Conservation (phyloP, 2,888 invertebrate species). For the Mesorhabditis belari region DNA sequence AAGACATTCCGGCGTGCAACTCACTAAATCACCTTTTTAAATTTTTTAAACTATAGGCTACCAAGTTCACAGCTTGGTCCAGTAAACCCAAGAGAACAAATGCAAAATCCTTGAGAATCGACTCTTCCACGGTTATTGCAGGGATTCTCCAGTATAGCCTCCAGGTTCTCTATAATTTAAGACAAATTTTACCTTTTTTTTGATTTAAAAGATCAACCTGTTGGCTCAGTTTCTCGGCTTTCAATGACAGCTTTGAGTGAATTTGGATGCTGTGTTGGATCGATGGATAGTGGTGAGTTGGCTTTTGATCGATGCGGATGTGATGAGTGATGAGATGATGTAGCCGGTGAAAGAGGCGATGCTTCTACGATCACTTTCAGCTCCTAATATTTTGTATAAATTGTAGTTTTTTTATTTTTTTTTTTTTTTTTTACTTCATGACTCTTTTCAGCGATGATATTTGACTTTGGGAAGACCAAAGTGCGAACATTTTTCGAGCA, state of each 20-base stretch:
- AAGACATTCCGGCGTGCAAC: constrained; percentile 8
- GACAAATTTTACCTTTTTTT: too few relatives aligned
- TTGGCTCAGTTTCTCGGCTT: too few relatives aligned
- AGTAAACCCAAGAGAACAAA: constrained; percentile 63
- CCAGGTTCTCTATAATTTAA: too few relatives aligned
- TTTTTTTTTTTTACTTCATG: neutral
- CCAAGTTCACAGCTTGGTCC: constrained; percentile 30
- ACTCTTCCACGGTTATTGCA: neutral
- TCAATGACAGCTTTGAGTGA: too few relatives aligned
- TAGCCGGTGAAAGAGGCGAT: neutral
- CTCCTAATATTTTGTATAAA: too few relatives aligned
- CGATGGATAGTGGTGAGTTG: too few relatives aligned
- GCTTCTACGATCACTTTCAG: neutral
- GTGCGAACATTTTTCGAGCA: constrained; percentile 57
- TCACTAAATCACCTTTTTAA: constrained; percentile 3
- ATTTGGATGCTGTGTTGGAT: too few relatives aligned
- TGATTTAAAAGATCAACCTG: too few relatives aligned
- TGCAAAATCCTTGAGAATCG: constrained; percentile 75
- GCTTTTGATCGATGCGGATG: neutral
- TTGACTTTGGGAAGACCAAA: neutral
- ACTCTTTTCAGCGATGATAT: neutral
- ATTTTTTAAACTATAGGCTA: constrained; percentile 1
- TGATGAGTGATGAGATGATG: neutral
- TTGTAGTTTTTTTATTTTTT: too few relatives aligned
- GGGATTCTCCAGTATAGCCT: too few relatives aligned